phyloP scores from a whole-genome alignment of 2,797 vertebrate genomes.

The Tarsius wallacei region DNA sequence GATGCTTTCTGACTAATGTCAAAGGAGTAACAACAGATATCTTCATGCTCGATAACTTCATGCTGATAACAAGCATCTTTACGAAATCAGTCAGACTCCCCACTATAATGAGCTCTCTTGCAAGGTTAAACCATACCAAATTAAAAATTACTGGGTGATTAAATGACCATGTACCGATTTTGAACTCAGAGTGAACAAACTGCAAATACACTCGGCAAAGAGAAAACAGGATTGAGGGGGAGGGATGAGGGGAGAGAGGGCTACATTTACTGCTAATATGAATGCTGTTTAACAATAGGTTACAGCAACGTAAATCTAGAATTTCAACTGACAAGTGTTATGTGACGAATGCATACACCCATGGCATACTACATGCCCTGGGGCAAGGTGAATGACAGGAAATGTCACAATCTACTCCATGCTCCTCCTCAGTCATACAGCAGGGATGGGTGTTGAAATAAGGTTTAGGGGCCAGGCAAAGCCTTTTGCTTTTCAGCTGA shows the following conservation, averaged over 20 bases:
- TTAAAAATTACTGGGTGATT: constrained; percentile 63
- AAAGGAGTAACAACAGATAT: constrained; percentile 16
- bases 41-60: constrained; percentile 27
- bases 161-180: constrained; percentile 59
- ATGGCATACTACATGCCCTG: background rate
- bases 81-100: constrained; percentile 61
- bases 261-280: constrained; percentile 1
- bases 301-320: constrained; percentile 28
- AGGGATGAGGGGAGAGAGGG: background rate
- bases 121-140: constrained; percentile 70
- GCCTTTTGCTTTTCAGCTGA: constrained; percentile 59
- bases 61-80: constrained; percentile 58
- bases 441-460: background rate
- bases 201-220: background rate
- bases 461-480: constrained; percentile 41
- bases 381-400: background rate
- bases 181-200: constrained; percentile 65
- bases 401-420: constrained; percentile 38
- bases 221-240: background rate
- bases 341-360: background rate
- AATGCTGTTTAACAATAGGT: background rate
- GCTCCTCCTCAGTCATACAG: background rate
- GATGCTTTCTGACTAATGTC: constrained; percentile 55
- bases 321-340: constrained; percentile 31
- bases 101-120: constrained; percentile 57